phyloP scores from a whole-genome alignment of 2,888 invertebrate species.

The Boloria euphrosyne region DNA sequence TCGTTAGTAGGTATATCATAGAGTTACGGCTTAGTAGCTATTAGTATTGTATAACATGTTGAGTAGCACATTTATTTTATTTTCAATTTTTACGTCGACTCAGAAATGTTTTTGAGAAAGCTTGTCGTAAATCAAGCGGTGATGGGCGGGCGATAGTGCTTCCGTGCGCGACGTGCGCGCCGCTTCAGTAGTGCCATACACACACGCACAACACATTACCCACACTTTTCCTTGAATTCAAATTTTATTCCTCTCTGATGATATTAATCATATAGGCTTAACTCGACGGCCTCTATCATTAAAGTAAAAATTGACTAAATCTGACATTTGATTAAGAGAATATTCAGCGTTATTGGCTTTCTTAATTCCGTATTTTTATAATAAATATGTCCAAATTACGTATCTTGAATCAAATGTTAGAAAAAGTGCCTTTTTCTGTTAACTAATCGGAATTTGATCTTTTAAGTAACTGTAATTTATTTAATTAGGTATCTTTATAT shows the following conservation, averaged over 20 bases:
- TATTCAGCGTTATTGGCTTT: constrained; percentile 55
- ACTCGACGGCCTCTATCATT: constrained; percentile 69
- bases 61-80: constrained; percentile 41
- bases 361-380: constrained; percentile 55
- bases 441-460: constrained; percentile 47
- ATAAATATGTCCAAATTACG: constrained; percentile 56
- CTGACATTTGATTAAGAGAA: constrained; percentile 79
- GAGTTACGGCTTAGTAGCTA: constrained; percentile 40
- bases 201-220: constrained; percentile 41
- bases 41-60: constrained; percentile 27
- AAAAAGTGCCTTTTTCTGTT: constrained; percentile 46
- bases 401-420: constrained; percentile 45
- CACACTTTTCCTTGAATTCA: constrained; percentile 56
- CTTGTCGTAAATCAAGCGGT: constrained; percentile 68
- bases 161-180: constrained; percentile 53
- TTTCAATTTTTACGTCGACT: constrained; percentile 47
- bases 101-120: constrained; percentile 56
- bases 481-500: constrained; percentile 1
- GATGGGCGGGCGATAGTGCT: constrained; percentile 73
- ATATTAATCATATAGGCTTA: constrained; percentile 74
- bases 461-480: constrained; percentile 47
- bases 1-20: too few species aligned
- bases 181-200: constrained; percentile 35
- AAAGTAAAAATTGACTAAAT: constrained; percentile 75
- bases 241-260: constrained; percentile 57